A percentile compares a stretch with the other conserved stretches of the same genome.
These are phyloP conservation scores for Pammene aurita DNA, from an alignment of 2,888 invertebrate species.

Conservation along the genomic window DNA sequence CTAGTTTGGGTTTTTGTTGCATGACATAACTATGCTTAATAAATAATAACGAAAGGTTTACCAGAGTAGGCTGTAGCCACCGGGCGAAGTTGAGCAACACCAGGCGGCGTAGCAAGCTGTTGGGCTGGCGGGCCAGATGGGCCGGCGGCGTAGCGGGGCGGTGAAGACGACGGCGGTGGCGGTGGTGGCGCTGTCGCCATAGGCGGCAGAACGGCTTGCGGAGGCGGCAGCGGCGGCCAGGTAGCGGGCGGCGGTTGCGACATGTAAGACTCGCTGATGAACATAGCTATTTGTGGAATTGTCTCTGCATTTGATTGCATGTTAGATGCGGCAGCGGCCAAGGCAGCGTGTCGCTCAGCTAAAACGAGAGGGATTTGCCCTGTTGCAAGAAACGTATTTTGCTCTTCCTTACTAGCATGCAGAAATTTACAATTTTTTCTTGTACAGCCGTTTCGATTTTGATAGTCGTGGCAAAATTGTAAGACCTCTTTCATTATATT, in stretches of 20 bases:
- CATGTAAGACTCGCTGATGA: constrained; percentile 35
- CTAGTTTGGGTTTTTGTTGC: too few species aligned
- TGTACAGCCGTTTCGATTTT: constrained; percentile 66
- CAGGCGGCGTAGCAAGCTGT: constrained; percentile 46
- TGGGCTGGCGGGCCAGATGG: constrained; percentile 49
- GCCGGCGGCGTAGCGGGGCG: constrained; percentile 49
- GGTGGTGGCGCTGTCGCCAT: constrained; percentile 45
- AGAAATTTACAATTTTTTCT: constrained; percentile 67
- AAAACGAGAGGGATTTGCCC: constrained; percentile 66
- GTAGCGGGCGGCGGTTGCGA: constrained; percentile 24
- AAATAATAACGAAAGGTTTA: too few species aligned
- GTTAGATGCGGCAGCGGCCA: constrained; percentile 47
- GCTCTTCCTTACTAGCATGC: constrained; percentile 66
- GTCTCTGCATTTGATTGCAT: constrained; percentile 46
- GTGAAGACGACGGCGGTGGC: constrained; percentile 47
- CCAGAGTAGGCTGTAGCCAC: constrained; percentile 50
- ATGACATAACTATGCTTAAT: too few species aligned
- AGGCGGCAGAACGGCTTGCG: constrained; percentile 12
- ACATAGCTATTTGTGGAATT: constrained; percentile 52
- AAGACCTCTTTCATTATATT: constrained; percentile 67
- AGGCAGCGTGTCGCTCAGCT: constrained; percentile 61
- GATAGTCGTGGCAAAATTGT: constrained; percentile 72
- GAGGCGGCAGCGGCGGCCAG: constrained; percentile 22
- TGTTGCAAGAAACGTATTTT: constrained; percentile 59
- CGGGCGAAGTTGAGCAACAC: constrained; percentile 41